Conservation (phyloP, 2,797 vertebrate species). For the Nothura maculosa region DNA sequence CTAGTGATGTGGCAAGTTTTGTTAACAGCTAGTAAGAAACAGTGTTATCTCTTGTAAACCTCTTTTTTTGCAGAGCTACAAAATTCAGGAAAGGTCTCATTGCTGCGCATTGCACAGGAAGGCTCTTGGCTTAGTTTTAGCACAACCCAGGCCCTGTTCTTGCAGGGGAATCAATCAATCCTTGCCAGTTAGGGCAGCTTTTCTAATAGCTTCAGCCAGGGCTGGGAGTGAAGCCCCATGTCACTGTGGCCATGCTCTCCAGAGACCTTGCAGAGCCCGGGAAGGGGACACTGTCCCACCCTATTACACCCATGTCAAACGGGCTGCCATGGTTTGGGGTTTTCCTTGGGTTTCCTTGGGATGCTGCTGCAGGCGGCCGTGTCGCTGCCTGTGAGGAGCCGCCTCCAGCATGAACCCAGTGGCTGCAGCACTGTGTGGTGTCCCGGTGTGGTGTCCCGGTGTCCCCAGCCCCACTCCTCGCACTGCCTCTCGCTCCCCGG, state of each 20-base stretch:
- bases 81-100: neutral
- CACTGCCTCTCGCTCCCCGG: neutral
- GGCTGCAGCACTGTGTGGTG: neutral
- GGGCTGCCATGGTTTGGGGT: neutral
- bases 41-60: neutral
- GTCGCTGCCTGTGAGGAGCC: neutral
- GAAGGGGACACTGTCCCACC: neutral
- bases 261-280: neutral
- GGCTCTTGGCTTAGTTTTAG: neutral
- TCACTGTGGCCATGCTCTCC: accelerated
- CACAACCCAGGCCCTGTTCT: neutral
- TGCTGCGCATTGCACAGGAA: neutral
- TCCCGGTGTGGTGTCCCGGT: no score
- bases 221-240: neutral
- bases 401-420: neutral
- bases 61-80: neutral
- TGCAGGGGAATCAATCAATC: neutral
- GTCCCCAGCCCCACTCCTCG: no score
- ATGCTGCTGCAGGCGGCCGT: no score
- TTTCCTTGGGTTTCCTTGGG: neutral
- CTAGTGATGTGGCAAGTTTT: neutral
- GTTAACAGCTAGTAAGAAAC: neutral
- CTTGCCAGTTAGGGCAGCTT: neutral
- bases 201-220: neutral
- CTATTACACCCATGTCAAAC: no score